Conservation (phyloP, 53 echinoderm and acorn worm genomes). For the Luidia sarsii region DNA sequence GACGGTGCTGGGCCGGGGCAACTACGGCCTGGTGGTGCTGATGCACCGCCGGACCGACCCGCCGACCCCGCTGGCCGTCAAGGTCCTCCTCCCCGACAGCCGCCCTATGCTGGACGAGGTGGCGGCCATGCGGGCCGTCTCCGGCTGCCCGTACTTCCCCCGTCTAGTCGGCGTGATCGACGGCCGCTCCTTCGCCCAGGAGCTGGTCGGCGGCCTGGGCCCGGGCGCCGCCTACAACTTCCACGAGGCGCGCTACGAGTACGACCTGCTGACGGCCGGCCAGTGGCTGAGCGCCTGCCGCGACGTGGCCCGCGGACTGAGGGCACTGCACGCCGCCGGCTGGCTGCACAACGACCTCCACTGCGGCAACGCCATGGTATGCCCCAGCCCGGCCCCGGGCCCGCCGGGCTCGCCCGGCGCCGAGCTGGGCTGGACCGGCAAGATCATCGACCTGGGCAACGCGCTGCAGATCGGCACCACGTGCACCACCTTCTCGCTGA, state of each 20-base stretch:
- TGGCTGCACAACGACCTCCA: conserved; percentile 33
- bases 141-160: conserved; percentile 30
- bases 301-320: conserved; percentile 6
- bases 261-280: neutral
- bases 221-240: neutral
- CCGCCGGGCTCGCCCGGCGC: conserved; percentile 15
- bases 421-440: conserved; percentile 14
- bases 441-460: conserved; percentile 36
- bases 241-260: neutral
- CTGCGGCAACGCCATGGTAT: conserved; percentile 34
- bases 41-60: conserved; percentile 8
- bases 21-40: conserved; percentile 11
- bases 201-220: conserved; percentile 20
- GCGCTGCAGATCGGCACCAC: neutral
- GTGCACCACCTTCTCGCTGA: neutral
- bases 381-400: conserved; percentile 9
- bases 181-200: conserved; percentile 24
- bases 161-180: conserved; percentile 21
- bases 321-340: conserved; percentile 22
- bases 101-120: conserved; percentile 10
- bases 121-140: conserved; percentile 11
- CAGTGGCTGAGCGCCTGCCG: conserved; percentile 39
- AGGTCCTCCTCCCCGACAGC: neutral
- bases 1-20: neutral
- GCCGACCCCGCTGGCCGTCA: conserved; percentile 15